Evolutionary conservation across 2,888 invertebrate genomes (phyloP).

Genomic region (Xestia rhomboidea): DNA sequence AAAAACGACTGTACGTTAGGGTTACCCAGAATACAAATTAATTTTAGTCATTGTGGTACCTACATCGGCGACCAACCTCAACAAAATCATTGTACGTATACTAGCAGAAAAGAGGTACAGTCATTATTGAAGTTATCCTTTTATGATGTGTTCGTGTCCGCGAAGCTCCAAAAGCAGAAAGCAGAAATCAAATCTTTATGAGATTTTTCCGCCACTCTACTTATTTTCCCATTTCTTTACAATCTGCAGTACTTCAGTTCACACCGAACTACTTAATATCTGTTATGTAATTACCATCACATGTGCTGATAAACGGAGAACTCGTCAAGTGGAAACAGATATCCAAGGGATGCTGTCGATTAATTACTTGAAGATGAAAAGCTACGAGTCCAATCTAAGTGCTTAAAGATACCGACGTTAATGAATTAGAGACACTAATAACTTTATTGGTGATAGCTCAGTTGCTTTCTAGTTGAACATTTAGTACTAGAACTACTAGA

Average conservation of each 20-base stretch:
- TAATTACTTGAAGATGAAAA: constrained; percentile 41
- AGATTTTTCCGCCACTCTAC: not conserved
- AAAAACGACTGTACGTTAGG: constrained; percentile 70
- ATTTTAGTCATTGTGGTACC: not conserved
- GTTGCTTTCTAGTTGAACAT: constrained; percentile 36
- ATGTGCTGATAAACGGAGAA: constrained; percentile 45
- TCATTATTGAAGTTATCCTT: not conserved
- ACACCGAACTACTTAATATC: constrained; percentile 41
- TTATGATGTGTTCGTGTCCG: not conserved
- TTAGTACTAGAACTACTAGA: constrained; percentile 26
- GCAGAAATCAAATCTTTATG: not conserved
- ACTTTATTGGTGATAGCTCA: constrained; percentile 25
- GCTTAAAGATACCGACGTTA: constrained; percentile 31
- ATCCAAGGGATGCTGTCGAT: constrained; percentile 42
- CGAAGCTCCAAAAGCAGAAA: not conserved
- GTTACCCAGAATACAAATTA: constrained; percentile 29
- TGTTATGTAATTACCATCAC: constrained; percentile 49
- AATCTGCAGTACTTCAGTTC: constrained; percentile 18
- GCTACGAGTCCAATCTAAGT: constrained; percentile 35
- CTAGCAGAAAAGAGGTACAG: not conserved
- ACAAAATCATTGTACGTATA: not conserved
- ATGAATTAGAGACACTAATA: constrained; percentile 31
- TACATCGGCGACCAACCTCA: not conserved
- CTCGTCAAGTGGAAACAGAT: constrained; percentile 52
- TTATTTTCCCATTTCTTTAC: not conserved